phyloP scores from a whole-genome alignment of 2,888 invertebrate species.

The Mythimna impura region DNA sequence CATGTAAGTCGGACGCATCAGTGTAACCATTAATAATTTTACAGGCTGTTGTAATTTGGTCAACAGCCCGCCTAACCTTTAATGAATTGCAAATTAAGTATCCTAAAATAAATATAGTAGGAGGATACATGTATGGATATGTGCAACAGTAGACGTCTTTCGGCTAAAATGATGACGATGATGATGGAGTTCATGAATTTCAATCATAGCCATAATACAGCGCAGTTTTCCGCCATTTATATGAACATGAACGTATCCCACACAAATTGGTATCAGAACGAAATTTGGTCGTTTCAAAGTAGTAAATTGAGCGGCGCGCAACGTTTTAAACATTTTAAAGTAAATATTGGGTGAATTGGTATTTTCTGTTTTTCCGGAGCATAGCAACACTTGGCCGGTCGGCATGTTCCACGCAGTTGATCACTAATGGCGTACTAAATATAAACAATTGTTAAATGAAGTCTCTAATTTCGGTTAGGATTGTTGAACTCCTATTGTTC shows the following conservation, averaged over 20 bases:
- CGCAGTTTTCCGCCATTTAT: slow-evolving; percentile 11
- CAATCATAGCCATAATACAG: slow-evolving; percentile 25
- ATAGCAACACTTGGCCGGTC: slow-evolving; percentile 47
- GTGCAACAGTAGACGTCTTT: too few species aligned
- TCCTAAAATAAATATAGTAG: too few species aligned
- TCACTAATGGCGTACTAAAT: slow-evolving; percentile 70
- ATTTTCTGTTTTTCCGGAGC: slow-evolving; percentile 53
- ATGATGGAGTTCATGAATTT: slow-evolving; percentile 18
- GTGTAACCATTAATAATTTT: too few species aligned
- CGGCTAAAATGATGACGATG: too few species aligned
- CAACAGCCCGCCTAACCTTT: too few species aligned
- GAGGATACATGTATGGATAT: too few species aligned
- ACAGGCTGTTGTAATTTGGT: too few species aligned
- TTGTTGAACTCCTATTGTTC: slow-evolving; percentile 70
- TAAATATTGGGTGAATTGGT: slow-evolving; percentile 60
- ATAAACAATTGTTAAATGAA: slow-evolving; percentile 73
- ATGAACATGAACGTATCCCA: slow-evolving; percentile 16
- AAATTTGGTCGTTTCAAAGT: slow-evolving; percentile 51
- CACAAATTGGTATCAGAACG: slow-evolving; percentile 49
- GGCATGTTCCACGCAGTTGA: slow-evolving; percentile 65
- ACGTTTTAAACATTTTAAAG: slow-evolving; percentile 54
- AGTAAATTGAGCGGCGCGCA: slow-evolving; percentile 52
- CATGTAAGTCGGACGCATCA: too few species aligned
- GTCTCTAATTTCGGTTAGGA: slow-evolving; percentile 71
- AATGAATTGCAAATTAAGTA: too few species aligned